Conservation (phyloP, 2,888 invertebrate species). For the Choreutis nemorana region DNA sequence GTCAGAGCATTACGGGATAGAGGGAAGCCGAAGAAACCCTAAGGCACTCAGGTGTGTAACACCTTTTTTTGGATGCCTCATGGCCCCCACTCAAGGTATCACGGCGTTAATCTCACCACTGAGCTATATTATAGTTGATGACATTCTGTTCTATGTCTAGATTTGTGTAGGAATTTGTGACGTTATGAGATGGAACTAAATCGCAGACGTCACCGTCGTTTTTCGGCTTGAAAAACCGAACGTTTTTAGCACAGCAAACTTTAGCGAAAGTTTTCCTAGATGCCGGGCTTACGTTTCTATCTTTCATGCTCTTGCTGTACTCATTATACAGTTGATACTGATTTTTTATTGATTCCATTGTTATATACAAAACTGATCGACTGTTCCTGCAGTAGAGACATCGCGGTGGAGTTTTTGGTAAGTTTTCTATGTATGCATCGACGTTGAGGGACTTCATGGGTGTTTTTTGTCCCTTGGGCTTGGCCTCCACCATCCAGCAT, state of each 20-base stretch:
- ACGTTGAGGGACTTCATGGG: constrained; percentile 30
- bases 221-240: constrained; percentile 37
- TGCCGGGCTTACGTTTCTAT: constrained; percentile 18
- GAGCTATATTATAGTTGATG: constrained; percentile 11
- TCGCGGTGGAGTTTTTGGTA: constrained; percentile 28
- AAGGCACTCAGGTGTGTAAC: too few species aligned
- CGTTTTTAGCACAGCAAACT: constrained; percentile 24
- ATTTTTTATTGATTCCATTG: constrained; percentile 28
- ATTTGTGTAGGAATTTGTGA: too few species aligned
- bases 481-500: constrained; percentile 25
- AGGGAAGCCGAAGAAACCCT: too few species aligned
- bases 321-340: constrained; percentile 29
- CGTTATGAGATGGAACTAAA: constrained; percentile 23
- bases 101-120: too few species aligned
- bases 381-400: constrained; percentile 24
- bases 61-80: too few species aligned
- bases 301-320: constrained; percentile 26
- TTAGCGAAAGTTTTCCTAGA: constrained; percentile 40
- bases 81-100: too few species aligned
- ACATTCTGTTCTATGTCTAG: too few species aligned
- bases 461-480: constrained; percentile 18
- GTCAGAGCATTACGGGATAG: too few species aligned
- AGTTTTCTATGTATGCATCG: constrained; percentile 25
- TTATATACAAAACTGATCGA: constrained; percentile 20
- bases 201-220: constrained; percentile 32